These are phyloP conservation scores for Caenorhabditis zanzibari DNA, from an alignment of 2,888 invertebrate genomes.

Conservation along the genomic window DNA sequence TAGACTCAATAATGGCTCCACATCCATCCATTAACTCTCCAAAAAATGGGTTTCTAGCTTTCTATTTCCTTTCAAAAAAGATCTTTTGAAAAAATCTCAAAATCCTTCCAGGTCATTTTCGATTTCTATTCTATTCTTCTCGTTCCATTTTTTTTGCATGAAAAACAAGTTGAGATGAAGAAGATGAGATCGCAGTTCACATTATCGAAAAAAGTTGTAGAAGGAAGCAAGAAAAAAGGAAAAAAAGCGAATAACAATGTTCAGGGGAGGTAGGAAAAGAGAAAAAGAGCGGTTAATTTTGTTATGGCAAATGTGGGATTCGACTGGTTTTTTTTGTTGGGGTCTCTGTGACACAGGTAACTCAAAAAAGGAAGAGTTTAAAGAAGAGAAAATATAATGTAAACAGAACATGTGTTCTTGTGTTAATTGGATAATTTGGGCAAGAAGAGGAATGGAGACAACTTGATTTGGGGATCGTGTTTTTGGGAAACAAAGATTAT, in stretches of 20 bases:
- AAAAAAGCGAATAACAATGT: slow-evolving; percentile 34
- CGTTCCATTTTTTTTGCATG: not conserved
- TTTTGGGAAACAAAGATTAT: not conserved
- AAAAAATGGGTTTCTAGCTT: slow-evolving; percentile 9
- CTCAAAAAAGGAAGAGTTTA: too few relatives aligned
- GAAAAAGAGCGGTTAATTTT: slow-evolving; percentile 45
- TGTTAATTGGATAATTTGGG: slow-evolving; percentile 21
- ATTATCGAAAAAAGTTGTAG: slow-evolving; percentile 19
- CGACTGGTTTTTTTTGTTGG: slow-evolving; percentile 29
- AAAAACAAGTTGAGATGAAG: slow-evolving; percentile 4
- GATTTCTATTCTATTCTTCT: not conserved
- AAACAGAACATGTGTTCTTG: slow-evolving; percentile 9
- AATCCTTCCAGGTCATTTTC: too few relatives aligned
- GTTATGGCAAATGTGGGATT: slow-evolving; percentile 25
- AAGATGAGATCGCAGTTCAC: slow-evolving; percentile 25
- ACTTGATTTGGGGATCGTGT: not conserved
- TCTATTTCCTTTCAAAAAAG: not conserved
- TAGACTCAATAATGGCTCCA: slow-evolving; percentile 48
- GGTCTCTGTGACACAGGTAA: slow-evolving; percentile 2
- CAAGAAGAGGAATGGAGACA: not conserved
- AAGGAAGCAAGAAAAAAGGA: not conserved
- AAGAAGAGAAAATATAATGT: not conserved
- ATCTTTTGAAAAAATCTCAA: not conserved
- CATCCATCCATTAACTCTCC: slow-evolving; percentile 35
- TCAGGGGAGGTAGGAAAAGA: not conserved